phyloP scores from a whole-genome alignment of 2,113 vertebrate species.

The Electrona antarctica region DNA sequence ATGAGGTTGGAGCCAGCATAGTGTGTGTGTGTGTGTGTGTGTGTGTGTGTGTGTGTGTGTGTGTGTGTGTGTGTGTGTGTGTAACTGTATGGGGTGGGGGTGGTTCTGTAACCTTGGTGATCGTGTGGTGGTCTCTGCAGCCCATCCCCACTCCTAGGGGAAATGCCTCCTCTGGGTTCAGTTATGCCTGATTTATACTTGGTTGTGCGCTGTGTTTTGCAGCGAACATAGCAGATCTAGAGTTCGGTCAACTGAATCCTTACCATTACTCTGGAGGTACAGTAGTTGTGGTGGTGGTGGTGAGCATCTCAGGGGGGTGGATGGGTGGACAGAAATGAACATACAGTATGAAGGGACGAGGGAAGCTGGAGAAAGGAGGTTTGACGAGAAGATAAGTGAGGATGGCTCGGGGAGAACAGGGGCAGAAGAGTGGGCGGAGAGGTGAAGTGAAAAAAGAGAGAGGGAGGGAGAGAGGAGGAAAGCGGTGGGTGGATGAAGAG shows the following conservation, averaged over 20 bases:
- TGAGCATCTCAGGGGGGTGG: slow-evolving; percentile 21
- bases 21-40: slow-evolving; percentile 31
- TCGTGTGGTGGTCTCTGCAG: slow-evolving; percentile 15
- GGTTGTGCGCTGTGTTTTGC: too few species aligned
- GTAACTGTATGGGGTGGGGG: not conserved
- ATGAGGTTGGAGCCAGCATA: slow-evolving; percentile 16
- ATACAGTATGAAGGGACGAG: slow-evolving; percentile 54
- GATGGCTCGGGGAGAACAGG: slow-evolving; percentile 43
- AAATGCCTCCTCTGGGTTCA: slow-evolving; percentile 53
- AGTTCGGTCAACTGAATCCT: slow-evolving; percentile 64
- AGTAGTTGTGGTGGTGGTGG: not conserved
- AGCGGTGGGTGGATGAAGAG: not conserved
- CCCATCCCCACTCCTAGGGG: slow-evolving; percentile 46
- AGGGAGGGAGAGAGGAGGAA: not conserved
- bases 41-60: slow-evolving; percentile 31
- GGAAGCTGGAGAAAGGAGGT: slow-evolving; percentile 43
- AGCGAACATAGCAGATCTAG: too few species aligned
- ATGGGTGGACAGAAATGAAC: slow-evolving; percentile 33
- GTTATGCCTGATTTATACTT: not conserved
- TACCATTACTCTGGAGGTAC: not conserved
- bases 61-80: slow-evolving; percentile 31
- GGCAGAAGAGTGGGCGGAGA: slow-evolving; percentile 64
- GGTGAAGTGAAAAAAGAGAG: slow-evolving; percentile 63
- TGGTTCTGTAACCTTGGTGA: slow-evolving; percentile 36
- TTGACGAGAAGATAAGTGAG: slow-evolving; percentile 57